phyloP scores from a whole-genome alignment of 2,797 vertebrate genomes.

The Pitangus sulphuratus region DNA sequence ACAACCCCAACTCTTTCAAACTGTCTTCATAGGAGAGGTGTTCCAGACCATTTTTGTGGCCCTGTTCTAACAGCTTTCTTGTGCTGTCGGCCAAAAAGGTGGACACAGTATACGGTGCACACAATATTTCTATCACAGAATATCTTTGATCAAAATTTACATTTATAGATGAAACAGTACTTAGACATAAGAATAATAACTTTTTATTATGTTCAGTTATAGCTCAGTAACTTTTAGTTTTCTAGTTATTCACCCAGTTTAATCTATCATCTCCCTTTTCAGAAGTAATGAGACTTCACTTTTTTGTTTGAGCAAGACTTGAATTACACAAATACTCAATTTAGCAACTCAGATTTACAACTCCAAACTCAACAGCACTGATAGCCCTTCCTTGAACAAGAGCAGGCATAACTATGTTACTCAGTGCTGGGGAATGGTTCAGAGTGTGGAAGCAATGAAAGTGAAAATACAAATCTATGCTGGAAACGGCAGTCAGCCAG shows the following conservation, averaged over 20 bases:
- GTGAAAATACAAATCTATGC: not conserved
- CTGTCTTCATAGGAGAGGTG: not conserved
- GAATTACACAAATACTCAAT: not conserved
- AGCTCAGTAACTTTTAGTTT: not conserved
- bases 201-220: not conserved
- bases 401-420: not conserved
- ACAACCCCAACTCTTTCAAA: not conserved
- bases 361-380: not conserved
- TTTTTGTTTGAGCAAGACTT: not conserved
- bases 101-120: not conserved
- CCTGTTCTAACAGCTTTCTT: not conserved
- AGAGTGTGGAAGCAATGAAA: not conserved
- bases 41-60: not conserved
- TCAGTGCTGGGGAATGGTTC: not conserved
- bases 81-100: not conserved
- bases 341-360: not conserved
- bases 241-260: not conserved
- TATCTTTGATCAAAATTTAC: not conserved
- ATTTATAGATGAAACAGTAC: not conserved
- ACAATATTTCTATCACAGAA: not conserved
- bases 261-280: not conserved
- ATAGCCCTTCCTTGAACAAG: not conserved
- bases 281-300: accelerated
- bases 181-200: not conserved
- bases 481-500: not conserved